Evolutionary conservation across 2,113 vertebrate species (phyloP), one percentile per base, ranked within the genome.

Genomic region (Brachypteracias leptosomus): DNA sequence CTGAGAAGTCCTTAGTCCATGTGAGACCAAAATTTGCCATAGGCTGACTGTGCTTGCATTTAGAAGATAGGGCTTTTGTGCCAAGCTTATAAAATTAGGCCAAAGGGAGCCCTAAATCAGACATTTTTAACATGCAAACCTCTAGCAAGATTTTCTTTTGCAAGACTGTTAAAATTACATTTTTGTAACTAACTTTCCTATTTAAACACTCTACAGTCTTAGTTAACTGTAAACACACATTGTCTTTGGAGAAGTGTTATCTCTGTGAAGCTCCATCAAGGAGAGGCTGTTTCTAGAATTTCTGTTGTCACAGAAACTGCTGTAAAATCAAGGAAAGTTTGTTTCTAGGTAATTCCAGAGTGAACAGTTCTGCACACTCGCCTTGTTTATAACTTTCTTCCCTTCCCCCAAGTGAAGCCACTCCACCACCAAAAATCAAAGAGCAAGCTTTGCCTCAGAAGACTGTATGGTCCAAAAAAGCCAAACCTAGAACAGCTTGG

Each of bases 401-500:
- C 72, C 72, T 92, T 95, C 65, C 75, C 38, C 31, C 0, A 0
- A 77, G 59, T 74, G 79, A 95, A 93, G 86, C 18, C 68, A 84
- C 61, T 90, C 42, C 55, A 51, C 42, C 2, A 16, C 17, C 20
- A 90, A 40, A 90, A 94, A 66, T 11, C 7, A 66, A 77, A 88
- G 42, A 51, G 26, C 1, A 6, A 79, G 51, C 47, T 84, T 90
- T 77, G 63, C 67, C 59, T 83, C 57, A 88, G 74, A 96, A 84
- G 59, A 65, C 49, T 90, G 26, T 44, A 54, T 0, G 1, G 36
- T 77, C 42, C 49, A 57, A 85, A 46, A 96, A 74, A 93, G 85
- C 79, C 79, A 95, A 95, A 83, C 21, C 93, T 80, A 74, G 21
- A 94, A 90, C 61, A 92, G 28, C 61, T 63, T 52, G 33, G 61